Evolutionary conservation across 1,140 invertebrate genomes (phyloP).

Genomic region (Sitodiplosis mosellana): DNA sequence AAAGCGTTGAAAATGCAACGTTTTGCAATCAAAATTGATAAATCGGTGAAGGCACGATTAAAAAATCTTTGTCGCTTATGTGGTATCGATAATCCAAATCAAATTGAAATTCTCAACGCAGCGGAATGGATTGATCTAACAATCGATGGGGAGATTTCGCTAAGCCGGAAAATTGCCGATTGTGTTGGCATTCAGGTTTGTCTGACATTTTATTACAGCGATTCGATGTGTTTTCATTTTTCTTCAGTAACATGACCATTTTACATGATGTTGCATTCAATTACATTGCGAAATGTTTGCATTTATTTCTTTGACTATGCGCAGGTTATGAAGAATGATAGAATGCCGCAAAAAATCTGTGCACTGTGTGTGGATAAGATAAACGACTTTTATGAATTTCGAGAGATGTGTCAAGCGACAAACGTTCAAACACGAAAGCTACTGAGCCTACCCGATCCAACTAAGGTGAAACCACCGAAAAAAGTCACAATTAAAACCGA

Average conservation of each 20-base stretch:
- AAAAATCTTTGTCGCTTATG: conserved; percentile 23
- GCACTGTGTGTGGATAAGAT: conserved; percentile 36
- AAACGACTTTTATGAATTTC: conserved; percentile 37
- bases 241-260: not conserved
- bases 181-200: conserved; percentile 17
- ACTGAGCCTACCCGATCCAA: conserved; percentile 16
- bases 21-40: conserved; percentile 23
- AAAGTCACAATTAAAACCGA: conserved; percentile 2
- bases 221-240: not conserved
- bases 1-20: conserved; percentile 14
- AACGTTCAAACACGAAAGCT: conserved; percentile 28
- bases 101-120: conserved; percentile 13
- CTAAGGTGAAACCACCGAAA: conserved; percentile 14
- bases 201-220: not conserved
- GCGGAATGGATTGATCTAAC: conserved; percentile 3
- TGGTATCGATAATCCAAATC: conserved; percentile 22
- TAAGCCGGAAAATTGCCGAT: conserved; percentile 16
- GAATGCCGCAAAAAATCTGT: conserved; percentile 37
- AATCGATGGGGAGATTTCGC: conserved; percentile 14
- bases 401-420: conserved; percentile 32
- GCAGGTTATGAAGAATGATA: conserved; percentile 31
- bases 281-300: not conserved
- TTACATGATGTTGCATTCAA: not conserved
- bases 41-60: conserved; percentile 17
- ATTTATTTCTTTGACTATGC: conserved; percentile 2